Evolutionary conservation across 2,113 vertebrate genomes (phyloP), one percentile per base, ranked within the genome.

Genomic region (Peromyscus leucopus): DNA sequence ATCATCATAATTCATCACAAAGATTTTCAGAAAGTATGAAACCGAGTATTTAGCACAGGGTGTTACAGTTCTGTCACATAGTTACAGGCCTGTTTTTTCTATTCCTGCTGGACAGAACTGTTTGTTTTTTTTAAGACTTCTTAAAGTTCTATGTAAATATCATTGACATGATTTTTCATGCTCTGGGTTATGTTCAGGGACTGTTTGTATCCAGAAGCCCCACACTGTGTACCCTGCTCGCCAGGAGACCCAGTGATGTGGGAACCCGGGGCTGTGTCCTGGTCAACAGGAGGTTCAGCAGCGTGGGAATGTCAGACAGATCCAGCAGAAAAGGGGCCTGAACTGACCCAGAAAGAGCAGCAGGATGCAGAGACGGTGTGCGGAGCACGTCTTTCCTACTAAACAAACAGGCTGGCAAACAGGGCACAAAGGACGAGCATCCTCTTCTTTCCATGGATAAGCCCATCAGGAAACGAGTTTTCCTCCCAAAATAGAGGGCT

Each of bases 1-100:
- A 21, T 26, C 21, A n/a, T 92, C 71, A 93, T 83, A 48, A 96
- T 96, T 91, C 61, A 16, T 74, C 78, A 82, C 11, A 59, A 95
- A 93, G 72, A 76, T 65, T 94, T 93, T 97, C 63, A 78, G 57
- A 84, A 95, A 96, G 85, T 83, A 13, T 33, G 39, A 93, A 96
- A 92, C 31, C 28, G 55, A 72, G 15, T 59, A 42, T 96, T 94
- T 95, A 87, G 26, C 22, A 94, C 74, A 80, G 42, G 31, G 21
- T 55, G 12, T 96, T 91, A 31, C 39, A 67, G 69, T 96, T 93
- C 83, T 95, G 71, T 80, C 67, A 71, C 16, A 55, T 15, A 69
- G 55, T 57, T 75, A 51, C 31, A 15, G 51, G 19, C 51, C 59
- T 92, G 33, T 28, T n/a, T 96, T 96, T 89, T 94, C 84, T 88